Base-by-base conservation (phyloP, 2,888 invertebrate species). In the Protodeltote pygarga region DNA sequence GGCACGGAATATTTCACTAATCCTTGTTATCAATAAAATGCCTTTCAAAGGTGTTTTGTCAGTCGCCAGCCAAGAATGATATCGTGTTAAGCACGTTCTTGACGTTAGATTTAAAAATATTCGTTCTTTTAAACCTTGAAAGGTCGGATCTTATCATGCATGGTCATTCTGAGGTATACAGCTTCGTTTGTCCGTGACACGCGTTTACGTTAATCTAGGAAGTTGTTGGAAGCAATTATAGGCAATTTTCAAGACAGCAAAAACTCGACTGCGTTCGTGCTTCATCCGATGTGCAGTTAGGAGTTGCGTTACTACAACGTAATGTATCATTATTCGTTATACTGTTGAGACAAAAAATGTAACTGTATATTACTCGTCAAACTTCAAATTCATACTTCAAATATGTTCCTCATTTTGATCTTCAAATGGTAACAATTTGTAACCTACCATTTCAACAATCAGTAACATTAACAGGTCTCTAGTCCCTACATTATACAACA, bases 171-270 rank as follows among this genome's bases (percentile, higher is more conserved):
- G 63, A 64, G 55, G 55, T 69, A 53, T 55, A 50, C 67, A 51
- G 44, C 38, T 46, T 41, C 33, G 39, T 47, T 48, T 47, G 54
- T 57, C 70, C 65, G 64, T 68, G 67, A 66, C 72, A 64, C 70
- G 68, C 74, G 68, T 69, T 71, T 57, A 72, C 62, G 49, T 67
- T 66, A 49, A 49, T 71, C 71, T 68, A 82, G 85, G 85, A 85
- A 87, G 81, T 81, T 64, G 77, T 79, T 81, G 64, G 46, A 46
- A 70, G 71, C 74, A 81, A 83, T 83, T 85, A 83, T 74, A 73
- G 73, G 67, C 67, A 74, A 81, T 83, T 84, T 82, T 75, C 74
- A 72, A 73, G 66, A 67, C 63, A 44, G 71, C 69, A 81, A 79
- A 79, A 82, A 82, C 71, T 64, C 50, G 57, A 58, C 60, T 44